phyloP scores from a whole-genome alignment of 2,113 vertebrate species.

The Bufo bufo region DNA sequence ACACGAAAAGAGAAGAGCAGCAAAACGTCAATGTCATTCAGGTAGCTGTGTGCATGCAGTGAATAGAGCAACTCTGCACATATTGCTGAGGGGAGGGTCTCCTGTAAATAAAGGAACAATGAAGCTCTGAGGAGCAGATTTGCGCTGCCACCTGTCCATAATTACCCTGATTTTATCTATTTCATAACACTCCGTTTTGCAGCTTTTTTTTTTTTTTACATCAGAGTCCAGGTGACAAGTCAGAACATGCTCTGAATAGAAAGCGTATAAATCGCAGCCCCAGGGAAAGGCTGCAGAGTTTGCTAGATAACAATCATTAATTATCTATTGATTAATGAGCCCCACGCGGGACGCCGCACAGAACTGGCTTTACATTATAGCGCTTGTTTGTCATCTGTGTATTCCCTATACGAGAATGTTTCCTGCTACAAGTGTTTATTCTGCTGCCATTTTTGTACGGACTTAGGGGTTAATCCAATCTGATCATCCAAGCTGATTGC shows the following conservation, averaged over 20 bases:
- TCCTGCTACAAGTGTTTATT: neutral
- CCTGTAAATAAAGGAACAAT: neutral
- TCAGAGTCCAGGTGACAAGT: neutral
- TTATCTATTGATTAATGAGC: constrained; percentile 49
- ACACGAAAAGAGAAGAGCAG: no score
- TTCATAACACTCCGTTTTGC: neutral
- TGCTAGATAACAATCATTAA: constrained; percentile 41
- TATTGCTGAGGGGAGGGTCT: neutral
- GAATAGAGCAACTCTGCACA: no score
- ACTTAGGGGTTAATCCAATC: no score
- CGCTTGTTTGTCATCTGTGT: neutral
- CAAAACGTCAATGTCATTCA: no score
- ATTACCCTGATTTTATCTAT: neutral
- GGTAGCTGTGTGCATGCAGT: no score
- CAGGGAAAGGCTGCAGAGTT: neutral
- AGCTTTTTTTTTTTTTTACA: neutral
- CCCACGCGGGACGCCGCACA: neutral
- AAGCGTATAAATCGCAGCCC: neutral
- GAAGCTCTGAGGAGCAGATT: constrained; percentile 35
- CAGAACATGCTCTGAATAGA: neutral
- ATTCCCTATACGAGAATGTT: neutral
- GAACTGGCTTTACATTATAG: neutral
- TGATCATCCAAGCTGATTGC: no score
- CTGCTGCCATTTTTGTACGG: neutral
- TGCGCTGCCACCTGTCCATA: constrained; percentile 1